phyloP scores from a whole-genome alignment of 2,113 vertebrate species.

The Pavo muticus region DNA sequence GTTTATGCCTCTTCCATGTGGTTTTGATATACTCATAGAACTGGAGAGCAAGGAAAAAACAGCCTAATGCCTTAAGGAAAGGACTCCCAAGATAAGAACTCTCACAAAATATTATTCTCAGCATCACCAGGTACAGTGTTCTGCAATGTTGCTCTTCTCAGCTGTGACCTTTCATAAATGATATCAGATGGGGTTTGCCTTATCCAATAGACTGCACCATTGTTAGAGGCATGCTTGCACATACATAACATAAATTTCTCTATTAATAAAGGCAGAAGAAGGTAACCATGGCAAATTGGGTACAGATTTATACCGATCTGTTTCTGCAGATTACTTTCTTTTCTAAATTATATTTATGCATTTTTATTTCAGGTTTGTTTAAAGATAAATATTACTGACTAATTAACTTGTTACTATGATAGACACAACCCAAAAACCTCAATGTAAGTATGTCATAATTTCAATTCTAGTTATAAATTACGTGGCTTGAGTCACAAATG shows the following conservation, averaged over 20 bases:
- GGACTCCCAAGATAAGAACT: conserved; percentile 36
- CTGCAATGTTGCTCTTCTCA: conserved; percentile 1
- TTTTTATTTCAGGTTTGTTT: conserved; percentile 26
- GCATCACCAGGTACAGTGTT: conserved; percentile 2
- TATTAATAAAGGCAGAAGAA: conserved; percentile 38
- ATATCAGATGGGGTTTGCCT: conserved; percentile 45
- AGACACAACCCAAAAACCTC: conserved; percentile 24
- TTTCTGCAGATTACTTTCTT: not conserved
- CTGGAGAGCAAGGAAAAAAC: not conserved
- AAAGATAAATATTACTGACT: conserved; percentile 1
- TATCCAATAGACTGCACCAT: not conserved
- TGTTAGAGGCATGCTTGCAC: conserved; percentile 16
- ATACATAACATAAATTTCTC: conserved; percentile 26
- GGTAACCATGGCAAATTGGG: conserved; percentile 9
- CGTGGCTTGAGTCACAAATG: not conserved
- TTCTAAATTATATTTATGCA: not conserved
- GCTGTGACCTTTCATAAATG: conserved; percentile 23
- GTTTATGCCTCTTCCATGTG: conserved; percentile 51
- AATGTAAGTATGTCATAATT: not conserved
- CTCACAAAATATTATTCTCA: conserved; percentile 27
- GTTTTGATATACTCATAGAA: conserved; percentile 9
- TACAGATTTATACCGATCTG: not conserved
- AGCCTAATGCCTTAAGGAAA: conserved; percentile 22
- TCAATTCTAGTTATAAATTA: conserved; percentile 4
- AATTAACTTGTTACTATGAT: conserved; percentile 19